Percentiles rank a stretch among this genome's conserved stretches.
Evolutionary conservation across 2,888 invertebrate species (phyloP).

Genomic region (Pasiphila rectangulata): DNA sequence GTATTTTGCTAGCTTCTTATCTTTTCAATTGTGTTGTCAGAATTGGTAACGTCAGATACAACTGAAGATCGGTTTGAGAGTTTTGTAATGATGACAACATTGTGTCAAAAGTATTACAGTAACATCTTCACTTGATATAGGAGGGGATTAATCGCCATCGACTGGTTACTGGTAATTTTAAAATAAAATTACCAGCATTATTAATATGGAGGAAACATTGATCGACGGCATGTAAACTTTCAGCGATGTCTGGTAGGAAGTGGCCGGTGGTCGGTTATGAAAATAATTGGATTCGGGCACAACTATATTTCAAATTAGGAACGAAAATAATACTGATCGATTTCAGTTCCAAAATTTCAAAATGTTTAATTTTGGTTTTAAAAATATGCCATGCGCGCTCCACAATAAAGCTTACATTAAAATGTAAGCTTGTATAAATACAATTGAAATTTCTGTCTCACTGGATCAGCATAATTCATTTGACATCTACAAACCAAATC

Average conservation of each 20-base stretch:
- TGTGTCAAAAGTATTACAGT: neutral
- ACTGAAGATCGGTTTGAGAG: conserved; percentile 4
- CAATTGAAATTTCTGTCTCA: conserved; percentile 28
- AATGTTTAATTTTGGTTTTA: too few relatives aligned
- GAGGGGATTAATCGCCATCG: too few relatives aligned
- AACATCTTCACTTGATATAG: neutral
- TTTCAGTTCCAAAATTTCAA: neutral
- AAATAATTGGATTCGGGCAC: too few relatives aligned
- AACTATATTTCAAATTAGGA: neutral
- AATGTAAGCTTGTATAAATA: conserved; percentile 4
- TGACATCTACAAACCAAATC: conserved; percentile 59
- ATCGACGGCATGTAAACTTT: too few relatives aligned
- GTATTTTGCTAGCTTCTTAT: conserved; percentile 28
- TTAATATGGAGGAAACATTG: too few relatives aligned
- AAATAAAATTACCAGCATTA: too few relatives aligned
- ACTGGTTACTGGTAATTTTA: too few relatives aligned
- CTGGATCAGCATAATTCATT: conserved; percentile 40
- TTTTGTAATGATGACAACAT: conserved; percentile 9
- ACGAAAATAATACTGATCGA: neutral
- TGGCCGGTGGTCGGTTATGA: too few relatives aligned
- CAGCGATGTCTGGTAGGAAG: too few relatives aligned
- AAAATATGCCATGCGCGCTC: too few relatives aligned
- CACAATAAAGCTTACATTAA: conserved; percentile 10
- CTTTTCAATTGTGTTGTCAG: conserved; percentile 23
- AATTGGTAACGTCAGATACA: conserved; percentile 11